These are phyloP conservation scores for Myiotriccus ornatus DNA, from an alignment of 2,797 vertebrate species.

Conservation along the genomic window DNA sequence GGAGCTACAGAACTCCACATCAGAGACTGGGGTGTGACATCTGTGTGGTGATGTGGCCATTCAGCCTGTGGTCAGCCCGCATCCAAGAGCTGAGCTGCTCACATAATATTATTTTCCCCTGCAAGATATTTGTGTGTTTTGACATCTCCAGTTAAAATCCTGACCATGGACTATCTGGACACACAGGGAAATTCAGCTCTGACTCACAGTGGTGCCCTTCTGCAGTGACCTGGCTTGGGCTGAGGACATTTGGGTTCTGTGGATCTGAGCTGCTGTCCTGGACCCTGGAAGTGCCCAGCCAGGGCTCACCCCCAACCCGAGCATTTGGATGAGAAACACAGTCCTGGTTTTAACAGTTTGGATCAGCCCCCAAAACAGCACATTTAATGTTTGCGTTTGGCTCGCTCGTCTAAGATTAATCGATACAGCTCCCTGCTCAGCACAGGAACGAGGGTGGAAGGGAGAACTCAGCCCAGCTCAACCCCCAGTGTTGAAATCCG, in stretches of 20 bases:
- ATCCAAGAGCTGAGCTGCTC: neutral
- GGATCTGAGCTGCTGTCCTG: neutral
- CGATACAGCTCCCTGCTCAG: neutral
- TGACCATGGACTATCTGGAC: neutral
- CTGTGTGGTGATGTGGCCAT: accelerated
- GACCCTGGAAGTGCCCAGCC: neutral
- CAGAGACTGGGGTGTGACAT: too few relatives aligned
- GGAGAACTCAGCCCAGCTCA: neutral
- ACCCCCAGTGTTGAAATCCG: neutral
- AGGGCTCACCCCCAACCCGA: neutral
- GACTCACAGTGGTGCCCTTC: neutral
- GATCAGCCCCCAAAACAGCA: neutral
- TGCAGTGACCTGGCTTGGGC: neutral
- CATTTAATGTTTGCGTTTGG: constrained; percentile 6
- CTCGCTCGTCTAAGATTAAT: neutral
- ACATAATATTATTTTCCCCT: neutral
- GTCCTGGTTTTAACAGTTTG: neutral
- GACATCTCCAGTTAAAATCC: neutral
- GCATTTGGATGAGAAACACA: neutral
- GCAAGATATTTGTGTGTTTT: neutral
- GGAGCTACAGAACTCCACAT: accelerated
- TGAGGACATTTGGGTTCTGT: neutral
- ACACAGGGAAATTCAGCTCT: neutral
- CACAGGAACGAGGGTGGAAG: neutral
- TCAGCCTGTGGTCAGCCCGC: neutral